phyloP scores from a whole-genome alignment of 2,888 invertebrate genomes.

The Leptothorax acervorum region DNA sequence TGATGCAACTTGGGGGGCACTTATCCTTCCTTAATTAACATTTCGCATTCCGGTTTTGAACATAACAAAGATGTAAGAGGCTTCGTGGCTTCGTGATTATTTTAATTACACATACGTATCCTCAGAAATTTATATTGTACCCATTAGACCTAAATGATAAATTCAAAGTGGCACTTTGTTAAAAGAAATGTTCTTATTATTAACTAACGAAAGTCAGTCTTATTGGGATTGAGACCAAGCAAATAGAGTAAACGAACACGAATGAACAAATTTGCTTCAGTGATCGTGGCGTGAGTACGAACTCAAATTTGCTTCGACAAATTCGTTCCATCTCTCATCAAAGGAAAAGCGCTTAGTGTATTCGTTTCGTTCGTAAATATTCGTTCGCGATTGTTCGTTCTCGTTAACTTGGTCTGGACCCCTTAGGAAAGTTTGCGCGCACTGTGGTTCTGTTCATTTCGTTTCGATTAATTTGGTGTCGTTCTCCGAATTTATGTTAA shows the following conservation, averaged over 20 bases:
- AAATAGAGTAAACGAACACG: background rate
- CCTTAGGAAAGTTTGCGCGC: background rate
- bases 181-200: background rate
- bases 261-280: slow-evolving; percentile 10
- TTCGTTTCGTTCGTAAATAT: slow-evolving; percentile 1
- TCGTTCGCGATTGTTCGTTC: background rate
- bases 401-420: background rate
- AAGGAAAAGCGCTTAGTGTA: background rate
- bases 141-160: background rate
- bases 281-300: background rate
- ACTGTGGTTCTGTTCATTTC: background rate
- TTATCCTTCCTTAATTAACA: background rate
- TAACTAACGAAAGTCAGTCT: background rate
- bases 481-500: slow-evolving; percentile 10
- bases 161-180: background rate
- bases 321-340: background rate
- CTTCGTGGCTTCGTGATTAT: background rate
- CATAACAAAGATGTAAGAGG: background rate
- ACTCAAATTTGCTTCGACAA: background rate
- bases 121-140: background rate
- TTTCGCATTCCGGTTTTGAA: background rate
- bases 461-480: background rate
- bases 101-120: background rate
- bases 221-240: background rate
- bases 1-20: background rate